These are phyloP conservation scores for Julus scanicus DNA, from an alignment of 2,888 invertebrate species.

Conservation along the genomic window DNA sequence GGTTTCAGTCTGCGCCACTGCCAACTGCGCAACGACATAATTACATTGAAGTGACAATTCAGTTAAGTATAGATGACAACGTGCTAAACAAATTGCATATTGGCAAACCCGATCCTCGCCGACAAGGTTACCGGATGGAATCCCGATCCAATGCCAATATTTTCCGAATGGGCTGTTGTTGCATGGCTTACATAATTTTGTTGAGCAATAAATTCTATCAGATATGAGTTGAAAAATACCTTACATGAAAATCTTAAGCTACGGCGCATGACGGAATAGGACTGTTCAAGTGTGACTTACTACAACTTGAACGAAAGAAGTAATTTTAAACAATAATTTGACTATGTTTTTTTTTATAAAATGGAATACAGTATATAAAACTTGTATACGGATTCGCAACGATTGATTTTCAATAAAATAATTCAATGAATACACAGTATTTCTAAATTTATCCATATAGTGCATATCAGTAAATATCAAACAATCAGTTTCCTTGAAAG, in stretches of 20 bases:
- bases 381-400: too few species aligned
- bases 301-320: too few species aligned
- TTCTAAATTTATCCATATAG: too few species aligned
- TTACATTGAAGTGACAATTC: not conserved
- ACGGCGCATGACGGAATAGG: not conserved
- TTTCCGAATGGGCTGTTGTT: not conserved
- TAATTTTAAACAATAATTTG: too few species aligned
- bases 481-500: too few species aligned
- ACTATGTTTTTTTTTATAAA: too few species aligned
- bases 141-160: not conserved
- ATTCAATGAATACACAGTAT: too few species aligned
- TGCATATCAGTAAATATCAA: too few species aligned
- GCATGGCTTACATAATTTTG: not conserved
- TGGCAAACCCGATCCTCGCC: not conserved
- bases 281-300: not conserved
- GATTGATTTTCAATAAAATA: too few species aligned
- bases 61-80: not conserved
- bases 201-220: not conserved
- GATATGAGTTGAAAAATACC: not conserved
- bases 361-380: too few species aligned
- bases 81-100: not conserved
- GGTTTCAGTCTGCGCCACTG: not conserved
- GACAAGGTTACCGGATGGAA: conserved; percentile 3
- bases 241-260: not conserved
- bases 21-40: conserved; percentile 10